phyloP scores from a whole-genome alignment of 2,888 invertebrate genomes.

The Drosophila kokeensis region DNA sequence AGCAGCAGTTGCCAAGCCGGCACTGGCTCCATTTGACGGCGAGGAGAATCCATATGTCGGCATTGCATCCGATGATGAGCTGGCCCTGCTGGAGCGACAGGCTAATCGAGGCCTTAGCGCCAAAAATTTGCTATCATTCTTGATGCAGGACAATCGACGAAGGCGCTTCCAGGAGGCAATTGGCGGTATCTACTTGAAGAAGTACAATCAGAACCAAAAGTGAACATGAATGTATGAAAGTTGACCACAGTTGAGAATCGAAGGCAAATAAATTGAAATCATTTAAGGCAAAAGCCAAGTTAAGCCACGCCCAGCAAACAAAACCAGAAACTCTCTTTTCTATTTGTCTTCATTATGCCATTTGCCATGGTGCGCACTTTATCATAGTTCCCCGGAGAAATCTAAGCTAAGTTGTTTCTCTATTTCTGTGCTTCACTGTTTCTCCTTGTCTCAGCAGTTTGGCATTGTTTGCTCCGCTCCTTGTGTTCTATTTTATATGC shows the following conservation, averaged over 20 bases:
- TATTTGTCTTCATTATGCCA: conserved; percentile 72
- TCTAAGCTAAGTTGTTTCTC: conserved; percentile 65
- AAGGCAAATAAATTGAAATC: conserved; percentile 72
- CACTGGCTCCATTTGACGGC: background rate
- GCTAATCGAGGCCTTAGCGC: conserved; percentile 48
- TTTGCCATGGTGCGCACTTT: conserved; percentile 54
- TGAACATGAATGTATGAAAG: conserved; percentile 32
- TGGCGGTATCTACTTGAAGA: conserved; percentile 69
- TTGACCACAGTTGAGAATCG: conserved; percentile 32
- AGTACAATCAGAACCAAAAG: conserved; percentile 67
- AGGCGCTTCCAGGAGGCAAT: conserved; percentile 65
- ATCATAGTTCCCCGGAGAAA: conserved; percentile 71
- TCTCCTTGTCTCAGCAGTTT: conserved; percentile 58
- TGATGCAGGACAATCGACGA: conserved; percentile 63
- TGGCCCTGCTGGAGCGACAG: conserved; percentile 60
- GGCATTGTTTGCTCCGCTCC: conserved; percentile 37
- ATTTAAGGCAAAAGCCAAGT: conserved; percentile 51
- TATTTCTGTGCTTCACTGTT: conserved; percentile 3
- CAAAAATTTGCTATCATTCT: conserved; percentile 48
- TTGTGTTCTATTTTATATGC: conserved; percentile 22
- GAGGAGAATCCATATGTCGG: conserved; percentile 31
- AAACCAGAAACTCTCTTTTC: conserved; percentile 31
- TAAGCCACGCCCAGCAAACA: conserved; percentile 26
- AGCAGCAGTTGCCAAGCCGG: background rate
- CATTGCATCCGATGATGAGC: conserved; percentile 52